Evolutionary conservation across 2,888 invertebrate genomes (phyloP).

Genomic region (Ochropleura leucogaster): DNA sequence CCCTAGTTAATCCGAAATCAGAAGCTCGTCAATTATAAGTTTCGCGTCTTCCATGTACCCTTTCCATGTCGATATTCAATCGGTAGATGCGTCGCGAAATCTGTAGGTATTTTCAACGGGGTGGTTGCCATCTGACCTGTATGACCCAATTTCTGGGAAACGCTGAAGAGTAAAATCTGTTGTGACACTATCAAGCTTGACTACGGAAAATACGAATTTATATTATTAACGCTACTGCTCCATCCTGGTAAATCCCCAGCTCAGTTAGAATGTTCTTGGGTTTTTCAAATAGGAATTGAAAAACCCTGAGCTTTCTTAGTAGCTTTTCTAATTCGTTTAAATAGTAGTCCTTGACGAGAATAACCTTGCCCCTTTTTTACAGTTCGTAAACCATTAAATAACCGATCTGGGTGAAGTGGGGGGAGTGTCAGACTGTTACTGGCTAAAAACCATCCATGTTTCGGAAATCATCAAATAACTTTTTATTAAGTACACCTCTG

Average conservation of each 20-base stretch:
- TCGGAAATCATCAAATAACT: too few relatives aligned
- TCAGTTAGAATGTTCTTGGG: background rate
- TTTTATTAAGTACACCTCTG: background rate
- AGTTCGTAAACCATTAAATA: background rate
- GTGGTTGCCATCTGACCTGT: background rate
- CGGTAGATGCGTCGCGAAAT: background rate
- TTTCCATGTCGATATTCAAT: background rate
- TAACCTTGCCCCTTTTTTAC: background rate
- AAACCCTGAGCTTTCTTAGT: too few relatives aligned
- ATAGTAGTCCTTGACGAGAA: background rate
- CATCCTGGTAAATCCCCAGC: background rate
- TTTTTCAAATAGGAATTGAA: background rate
- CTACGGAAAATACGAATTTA: background rate
- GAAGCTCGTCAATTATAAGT: conserved; percentile 7
- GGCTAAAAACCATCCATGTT: too few relatives aligned
- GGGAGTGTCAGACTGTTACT: too few relatives aligned
- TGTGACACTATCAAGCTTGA: background rate
- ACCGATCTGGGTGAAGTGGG: too few relatives aligned
- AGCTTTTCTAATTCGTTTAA: background rate
- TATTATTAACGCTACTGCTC: background rate
- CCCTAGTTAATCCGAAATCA: too few relatives aligned
- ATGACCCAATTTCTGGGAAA: conserved; percentile 2
- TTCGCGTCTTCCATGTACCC: background rate
- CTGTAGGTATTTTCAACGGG: background rate
- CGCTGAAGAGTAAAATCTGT: background rate